Base-by-base conservation (phyloP, 2,888 invertebrate species). In the Thalpophila matura region DNA sequence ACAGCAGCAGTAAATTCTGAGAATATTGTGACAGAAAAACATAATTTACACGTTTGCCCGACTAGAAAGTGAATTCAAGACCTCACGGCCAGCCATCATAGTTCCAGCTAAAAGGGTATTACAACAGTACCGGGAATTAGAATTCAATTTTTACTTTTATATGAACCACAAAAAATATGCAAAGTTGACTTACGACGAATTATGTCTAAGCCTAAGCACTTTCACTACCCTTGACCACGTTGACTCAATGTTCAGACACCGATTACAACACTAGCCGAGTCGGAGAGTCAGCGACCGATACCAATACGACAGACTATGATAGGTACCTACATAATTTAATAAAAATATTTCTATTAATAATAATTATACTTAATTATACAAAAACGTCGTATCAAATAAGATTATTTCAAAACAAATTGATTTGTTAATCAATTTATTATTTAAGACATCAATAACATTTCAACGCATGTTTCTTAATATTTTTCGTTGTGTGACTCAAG, bases 401-500 rank as follows among this genome's bases (percentile, higher is more conserved):
- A 54, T 35, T 10, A 9, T 12, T 6, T 20, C 24, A 27, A 10
- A 27, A 27, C 14, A 12, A n/a, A 55, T 65, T 38, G 12, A 56
- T 46, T 56, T 14, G 1, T 14, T 1, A 40, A 46, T 58, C 27
- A 67, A 46, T 58, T 58, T 57, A 22, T 5, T 57, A 42, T 43
- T 62, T 29, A 16, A 62, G n/a, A n/a, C n/a, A 65, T 60, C 56
- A 56, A 62, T n/a, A 62, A 62, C 57, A 62, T 56, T 66, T 62
- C 67, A 62, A 62, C 67, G 67, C 67, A n/a, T n/a, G 67, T 66
- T 63, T 46, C 40, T 7, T 4, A 27, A 57, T n/a, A n/a, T n/a
- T n/a, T 18, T 45, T 26, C 10, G 18, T 2, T 9, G 9, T 27
- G 29, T 24, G 20, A 0, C 5, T 4, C 1, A 37, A 26, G 35